These are phyloP conservation scores for Hippocampus barbouri DNA, from an alignment of 2,113 vertebrate species.

Conservation along the genomic window DNA sequence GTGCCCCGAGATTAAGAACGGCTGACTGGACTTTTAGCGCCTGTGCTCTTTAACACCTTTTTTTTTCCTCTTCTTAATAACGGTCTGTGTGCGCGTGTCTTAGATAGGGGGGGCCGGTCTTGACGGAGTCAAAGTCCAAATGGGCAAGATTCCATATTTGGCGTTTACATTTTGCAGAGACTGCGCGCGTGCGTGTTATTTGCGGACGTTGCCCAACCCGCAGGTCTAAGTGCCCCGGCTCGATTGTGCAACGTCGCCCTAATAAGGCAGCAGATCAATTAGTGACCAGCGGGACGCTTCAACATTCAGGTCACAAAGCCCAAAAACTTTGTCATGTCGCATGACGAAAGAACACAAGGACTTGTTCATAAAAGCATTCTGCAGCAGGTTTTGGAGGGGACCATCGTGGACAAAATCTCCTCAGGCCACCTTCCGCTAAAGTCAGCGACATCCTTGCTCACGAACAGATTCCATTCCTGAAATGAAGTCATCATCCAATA, in stretches of 20 bases:
- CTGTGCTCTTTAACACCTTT: constrained; percentile 21
- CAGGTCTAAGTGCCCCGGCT: constrained; percentile 22
- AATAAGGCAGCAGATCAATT: constrained; percentile 59
- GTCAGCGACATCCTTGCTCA: too few relatives aligned
- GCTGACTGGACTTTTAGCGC: constrained; percentile 28
- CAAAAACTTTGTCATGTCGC: too few relatives aligned
- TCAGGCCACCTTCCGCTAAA: too few relatives aligned
- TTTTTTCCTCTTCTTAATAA: constrained; percentile 43
- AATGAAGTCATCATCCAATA: too few relatives aligned
- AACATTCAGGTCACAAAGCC: constrained; percentile 16
- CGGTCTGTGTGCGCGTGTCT: constrained; percentile 45
- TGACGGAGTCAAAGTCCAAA: constrained; percentile 69
- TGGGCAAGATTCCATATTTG: constrained; percentile 69
- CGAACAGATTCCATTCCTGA: too few relatives aligned
- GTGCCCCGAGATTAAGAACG: constrained; percentile 38
- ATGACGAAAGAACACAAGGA: too few relatives aligned
- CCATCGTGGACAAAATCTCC: too few relatives aligned
- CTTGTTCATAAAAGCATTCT: too few relatives aligned
- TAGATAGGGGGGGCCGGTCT: constrained; percentile 51
- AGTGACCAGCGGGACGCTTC: constrained; percentile 27
- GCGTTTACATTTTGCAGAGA: constrained; percentile 31
- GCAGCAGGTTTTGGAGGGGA: too few relatives aligned
- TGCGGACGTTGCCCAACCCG: constrained; percentile 24
- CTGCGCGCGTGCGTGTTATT: background rate
- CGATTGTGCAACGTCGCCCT: constrained; percentile 38